phyloP scores from a whole-genome alignment of 2,888 invertebrate genomes.

The Chirona hameri region DNA sequence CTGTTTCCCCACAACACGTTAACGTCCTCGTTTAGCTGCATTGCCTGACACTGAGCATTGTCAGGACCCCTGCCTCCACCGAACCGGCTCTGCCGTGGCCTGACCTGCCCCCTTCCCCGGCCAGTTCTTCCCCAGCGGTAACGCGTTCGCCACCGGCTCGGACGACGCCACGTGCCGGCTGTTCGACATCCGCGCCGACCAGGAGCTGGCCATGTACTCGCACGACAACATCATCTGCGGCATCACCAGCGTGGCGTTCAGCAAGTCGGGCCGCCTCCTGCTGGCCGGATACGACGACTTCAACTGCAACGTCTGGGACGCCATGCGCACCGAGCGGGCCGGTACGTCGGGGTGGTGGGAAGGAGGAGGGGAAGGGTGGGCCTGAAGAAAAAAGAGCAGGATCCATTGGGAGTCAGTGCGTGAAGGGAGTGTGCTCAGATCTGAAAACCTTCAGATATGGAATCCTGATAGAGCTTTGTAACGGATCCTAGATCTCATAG shows the following conservation, averaged over 20 bases:
- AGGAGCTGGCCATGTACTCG: constrained; percentile 99
- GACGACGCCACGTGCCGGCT: constrained; percentile 99
- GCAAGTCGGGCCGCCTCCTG: constrained; percentile 92
- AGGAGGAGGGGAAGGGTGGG: not conserved
- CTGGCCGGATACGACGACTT: constrained; percentile 99
- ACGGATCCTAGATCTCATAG: no score
- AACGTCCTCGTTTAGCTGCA: no score
- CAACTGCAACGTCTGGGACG: constrained; percentile 99
- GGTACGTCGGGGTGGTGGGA: constrained; percentile 53
- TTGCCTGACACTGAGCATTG: no score
- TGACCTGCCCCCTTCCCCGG: not conserved
- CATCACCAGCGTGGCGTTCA: constrained; percentile 98
- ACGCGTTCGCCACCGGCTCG: constrained; percentile 98
- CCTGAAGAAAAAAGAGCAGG: no score
- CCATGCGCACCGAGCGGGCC: constrained; percentile 98
- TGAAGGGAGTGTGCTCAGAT: no score
- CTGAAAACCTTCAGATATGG: no score
- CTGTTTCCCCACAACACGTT: no score
- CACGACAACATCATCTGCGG: constrained; percentile 99
- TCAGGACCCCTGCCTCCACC: no score
- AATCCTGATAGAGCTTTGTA: no score
- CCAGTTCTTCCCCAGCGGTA: constrained; percentile 96
- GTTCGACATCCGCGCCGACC: constrained; percentile 99
- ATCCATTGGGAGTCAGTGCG: no score
- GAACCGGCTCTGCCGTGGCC: not conserved